Conservation (phyloP, 2,113 vertebrate genomes). For the Dipodomys merriami region DNA sequence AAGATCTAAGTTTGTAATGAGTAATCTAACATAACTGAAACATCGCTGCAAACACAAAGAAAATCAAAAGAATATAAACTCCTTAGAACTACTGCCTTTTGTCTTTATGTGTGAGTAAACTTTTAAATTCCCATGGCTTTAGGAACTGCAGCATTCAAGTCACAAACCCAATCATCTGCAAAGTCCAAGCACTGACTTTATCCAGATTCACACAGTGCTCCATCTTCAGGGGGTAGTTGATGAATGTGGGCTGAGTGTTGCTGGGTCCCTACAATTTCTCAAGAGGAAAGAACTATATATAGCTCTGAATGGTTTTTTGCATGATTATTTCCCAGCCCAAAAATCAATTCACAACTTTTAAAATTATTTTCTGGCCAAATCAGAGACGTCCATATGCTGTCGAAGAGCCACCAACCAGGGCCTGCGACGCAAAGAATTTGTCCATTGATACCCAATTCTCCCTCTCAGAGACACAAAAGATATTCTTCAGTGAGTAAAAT, state of each 20-base stretch:
- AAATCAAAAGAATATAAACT: background rate
- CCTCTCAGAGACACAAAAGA: background rate
- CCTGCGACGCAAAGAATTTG: background rate
- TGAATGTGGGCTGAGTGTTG: background rate
- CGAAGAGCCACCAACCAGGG: background rate
- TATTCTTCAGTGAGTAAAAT: constrained; percentile 33
- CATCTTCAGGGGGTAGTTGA: background rate
- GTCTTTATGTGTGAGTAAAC: background rate
- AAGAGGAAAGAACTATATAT: background rate
- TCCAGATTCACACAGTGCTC: background rate
- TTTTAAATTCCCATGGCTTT: background rate
- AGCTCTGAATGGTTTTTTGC: background rate
- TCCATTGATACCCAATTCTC: background rate
- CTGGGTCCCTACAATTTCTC: background rate
- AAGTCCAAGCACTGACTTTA: background rate
- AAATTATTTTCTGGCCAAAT: background rate
- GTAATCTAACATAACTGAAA: constrained; percentile 17
- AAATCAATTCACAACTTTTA: background rate
- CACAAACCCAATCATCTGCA: background rate
- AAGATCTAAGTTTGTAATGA: background rate
- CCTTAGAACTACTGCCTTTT: background rate
- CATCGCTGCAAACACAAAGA: constrained; percentile 11
- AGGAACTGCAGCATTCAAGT: background rate
- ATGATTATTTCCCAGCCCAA: background rate
- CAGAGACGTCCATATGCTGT: background rate